Evolutionary conservation across 2,797 vertebrate species (phyloP), one percentile per base, ranked within the genome.

Genomic region (Petrocephalus schoutedeni): DNA sequence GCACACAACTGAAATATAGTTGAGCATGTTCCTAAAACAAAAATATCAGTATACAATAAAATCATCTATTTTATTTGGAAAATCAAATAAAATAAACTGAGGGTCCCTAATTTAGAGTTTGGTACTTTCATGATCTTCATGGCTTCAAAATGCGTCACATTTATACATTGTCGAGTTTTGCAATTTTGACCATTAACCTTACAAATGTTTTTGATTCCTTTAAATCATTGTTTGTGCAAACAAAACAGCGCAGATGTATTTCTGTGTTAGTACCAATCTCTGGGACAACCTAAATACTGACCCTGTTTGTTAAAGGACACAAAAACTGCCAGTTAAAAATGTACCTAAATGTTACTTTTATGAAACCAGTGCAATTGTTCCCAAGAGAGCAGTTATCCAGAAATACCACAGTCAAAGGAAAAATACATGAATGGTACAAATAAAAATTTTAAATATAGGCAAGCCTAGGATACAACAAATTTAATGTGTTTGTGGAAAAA

Each of bases 211-310:
- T 53, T 51, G 28, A 56, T 28, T 32, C 51, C 23, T n/a, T 90
- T 64, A 90, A 83, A 80, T 49, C 71, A 45, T 87, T 91, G 88
- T 89, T 21, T 56, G 87, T 74, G 86, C 89, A 71, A 3, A n/a
- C 23, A 36, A 53, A 8, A 8, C 86, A 58, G 86, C 51, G 6
- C 21, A 21, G 10, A 16, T 77, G 16, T 45, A 14, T 77, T 77
- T 77, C 71, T 77, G 14, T 4, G 32, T 77, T 19, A 6, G 3
- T 45, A 10, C 36, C 71, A 45, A n/a, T 45, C 36, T 45, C 2
- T 45, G 32, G 32, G 6, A 77, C 28, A 77, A 77, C 14, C 71
- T 19, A 77, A 77, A 41, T 77, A 45, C 23, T 74, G 28, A 36
- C 64, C 32, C 4, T 74, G 16, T 74, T 74, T 74, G 32, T 32